A percentile compares a stretch with the other conserved stretches of the same genome.
phyloP scores from a whole-genome alignment of 64 coral and sea anemone genomes.

The Hydrozoanthus tunicans region DNA sequence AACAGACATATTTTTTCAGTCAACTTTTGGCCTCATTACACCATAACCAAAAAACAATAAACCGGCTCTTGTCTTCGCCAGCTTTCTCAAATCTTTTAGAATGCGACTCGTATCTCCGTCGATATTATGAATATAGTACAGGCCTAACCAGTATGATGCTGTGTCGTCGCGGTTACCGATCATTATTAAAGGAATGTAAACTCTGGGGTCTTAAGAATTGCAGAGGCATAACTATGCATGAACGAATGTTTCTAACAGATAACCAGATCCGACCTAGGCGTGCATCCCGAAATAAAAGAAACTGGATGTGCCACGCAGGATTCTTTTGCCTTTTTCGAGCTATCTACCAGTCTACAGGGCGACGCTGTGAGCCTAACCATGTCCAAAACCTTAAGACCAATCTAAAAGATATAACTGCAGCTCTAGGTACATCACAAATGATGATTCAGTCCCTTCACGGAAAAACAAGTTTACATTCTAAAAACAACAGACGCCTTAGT shows the following conservation, averaged over 20 bases:
- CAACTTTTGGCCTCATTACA: constrained; percentile 5
- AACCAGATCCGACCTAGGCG: not conserved
- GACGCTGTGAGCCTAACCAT: constrained; percentile 10
- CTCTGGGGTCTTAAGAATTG: not conserved
- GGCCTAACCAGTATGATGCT: not conserved
- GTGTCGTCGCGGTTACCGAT: not conserved
- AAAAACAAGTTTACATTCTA: constrained; percentile 10
- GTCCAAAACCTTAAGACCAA: not conserved
- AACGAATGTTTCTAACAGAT: not conserved
- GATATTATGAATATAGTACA: not conserved
- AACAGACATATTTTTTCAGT: not conserved
- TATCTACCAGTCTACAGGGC: constrained; percentile 21
- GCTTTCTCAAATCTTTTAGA: constrained; percentile 36
- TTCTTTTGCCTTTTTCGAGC: constrained; percentile 42
- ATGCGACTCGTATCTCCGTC: constrained; percentile 15
- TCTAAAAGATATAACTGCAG: not conserved
- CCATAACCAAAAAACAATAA: constrained; percentile 12
- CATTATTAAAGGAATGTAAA: constrained; percentile 22
- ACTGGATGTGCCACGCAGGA: constrained; percentile 45
- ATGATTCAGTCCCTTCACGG: constrained; percentile 26
- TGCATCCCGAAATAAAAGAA: not conserved
- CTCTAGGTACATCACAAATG: constrained; percentile 3
- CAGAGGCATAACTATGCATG: not conserved
- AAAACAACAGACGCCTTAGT: constrained; percentile 8
- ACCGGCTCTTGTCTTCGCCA: not conserved